Conservation (phyloP, 2,888 invertebrate genomes). For the Escarpia spicata region DNA sequence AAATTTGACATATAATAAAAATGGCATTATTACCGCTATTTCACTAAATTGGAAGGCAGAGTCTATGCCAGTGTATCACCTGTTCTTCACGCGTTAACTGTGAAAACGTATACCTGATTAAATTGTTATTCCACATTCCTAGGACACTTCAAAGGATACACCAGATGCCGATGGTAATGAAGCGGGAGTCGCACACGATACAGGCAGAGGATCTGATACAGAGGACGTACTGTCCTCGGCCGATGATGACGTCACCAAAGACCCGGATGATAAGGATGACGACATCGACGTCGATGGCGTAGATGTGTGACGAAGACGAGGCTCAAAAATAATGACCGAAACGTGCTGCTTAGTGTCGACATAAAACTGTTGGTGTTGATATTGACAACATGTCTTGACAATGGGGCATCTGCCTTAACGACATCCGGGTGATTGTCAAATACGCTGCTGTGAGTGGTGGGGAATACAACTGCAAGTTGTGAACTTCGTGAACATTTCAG, state of each 20-base stretch:
- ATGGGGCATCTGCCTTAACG: not conserved
- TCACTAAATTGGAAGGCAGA: too few species aligned
- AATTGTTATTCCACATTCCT: not conserved
- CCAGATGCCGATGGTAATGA: not conserved
- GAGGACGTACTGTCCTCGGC: not conserved
- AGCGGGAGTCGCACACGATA: not conserved
- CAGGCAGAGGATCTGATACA: not conserved
- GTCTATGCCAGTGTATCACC: too few species aligned
- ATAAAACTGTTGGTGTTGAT: not conserved
- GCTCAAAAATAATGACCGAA: not conserved
- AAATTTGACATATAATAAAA: too few species aligned
- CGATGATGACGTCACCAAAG: not conserved
- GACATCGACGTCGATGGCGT: not conserved
- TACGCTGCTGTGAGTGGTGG: not conserved
- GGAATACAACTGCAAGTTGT: not conserved
- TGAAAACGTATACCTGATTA: not conserved
- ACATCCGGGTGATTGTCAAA: not conserved
- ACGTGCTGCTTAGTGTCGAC: not conserved
- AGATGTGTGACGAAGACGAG: not conserved
- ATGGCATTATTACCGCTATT: too few species aligned
- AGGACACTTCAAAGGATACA: not conserved
- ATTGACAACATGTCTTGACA: not conserved
- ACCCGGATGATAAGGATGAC: slow-evolving; percentile 12
- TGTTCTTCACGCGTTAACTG: not conserved
- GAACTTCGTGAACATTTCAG: not conserved